A percentile compares a stretch with the other conserved stretches of the same genome.
These are phyloP conservation scores for Triplophysa rosa DNA, from an alignment of 2,113 vertebrate species.

Conservation along the genomic window DNA sequence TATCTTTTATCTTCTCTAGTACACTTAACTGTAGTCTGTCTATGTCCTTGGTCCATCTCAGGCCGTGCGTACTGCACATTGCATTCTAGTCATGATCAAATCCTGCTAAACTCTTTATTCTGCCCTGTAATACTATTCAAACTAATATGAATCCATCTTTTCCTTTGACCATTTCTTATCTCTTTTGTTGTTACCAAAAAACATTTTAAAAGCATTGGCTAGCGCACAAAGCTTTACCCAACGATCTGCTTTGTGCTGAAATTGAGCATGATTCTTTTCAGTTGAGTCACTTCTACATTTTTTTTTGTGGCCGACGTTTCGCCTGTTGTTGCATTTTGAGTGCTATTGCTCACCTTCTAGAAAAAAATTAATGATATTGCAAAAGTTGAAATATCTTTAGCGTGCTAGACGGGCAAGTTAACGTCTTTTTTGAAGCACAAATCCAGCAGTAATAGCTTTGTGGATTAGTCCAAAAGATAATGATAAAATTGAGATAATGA, in stretches of 20 bases:
- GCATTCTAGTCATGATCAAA: constrained; percentile 9
- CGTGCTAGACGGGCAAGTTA: constrained; percentile 7
- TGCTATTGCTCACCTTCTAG: background rate
- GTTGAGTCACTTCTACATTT: background rate
- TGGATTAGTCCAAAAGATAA: constrained; percentile 35
- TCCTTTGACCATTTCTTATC: constrained; percentile 6
- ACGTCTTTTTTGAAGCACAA: constrained; percentile 36
- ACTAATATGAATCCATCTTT: constrained; percentile 13
- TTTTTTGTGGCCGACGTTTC: background rate
- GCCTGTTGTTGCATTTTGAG: background rate
- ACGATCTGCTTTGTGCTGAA: background rate
- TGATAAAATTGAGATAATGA: constrained; percentile 45
- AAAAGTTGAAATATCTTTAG: constrained; percentile 6
- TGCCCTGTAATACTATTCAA: background rate
- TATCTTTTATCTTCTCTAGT: background rate
- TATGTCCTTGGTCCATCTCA: constrained; percentile 17
- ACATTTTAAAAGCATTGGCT: constrained; percentile 10
- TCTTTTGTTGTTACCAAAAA: constrained; percentile 14
- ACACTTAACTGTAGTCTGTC: background rate
- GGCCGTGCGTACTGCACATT: background rate
- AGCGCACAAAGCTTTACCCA: background rate
- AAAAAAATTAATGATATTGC: constrained; percentile 4
- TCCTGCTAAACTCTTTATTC: background rate
- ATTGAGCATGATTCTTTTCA: constrained; percentile 3
- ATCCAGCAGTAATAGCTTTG: constrained; percentile 33